Evolutionary conservation across 2,888 invertebrate species (phyloP).

Genomic region (Pristionchus arcanus): DNA sequence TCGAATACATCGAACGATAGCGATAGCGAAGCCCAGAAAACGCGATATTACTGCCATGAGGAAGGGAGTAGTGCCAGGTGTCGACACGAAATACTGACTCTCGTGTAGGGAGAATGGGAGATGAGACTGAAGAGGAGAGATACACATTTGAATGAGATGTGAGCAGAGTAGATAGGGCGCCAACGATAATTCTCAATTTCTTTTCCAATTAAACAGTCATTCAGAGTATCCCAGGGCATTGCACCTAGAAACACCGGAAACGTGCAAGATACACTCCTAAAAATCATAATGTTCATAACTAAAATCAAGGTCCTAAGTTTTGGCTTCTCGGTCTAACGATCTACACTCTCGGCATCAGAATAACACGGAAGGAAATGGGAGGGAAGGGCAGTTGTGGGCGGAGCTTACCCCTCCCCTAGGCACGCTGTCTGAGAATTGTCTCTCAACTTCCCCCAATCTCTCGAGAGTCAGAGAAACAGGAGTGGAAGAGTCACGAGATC

Average conservation of each 20-base stretch:
- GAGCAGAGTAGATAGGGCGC: background rate
- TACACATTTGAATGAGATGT: background rate
- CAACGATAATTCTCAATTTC: background rate
- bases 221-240: background rate
- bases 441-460: background rate
- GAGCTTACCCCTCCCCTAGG: background rate
- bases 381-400: background rate
- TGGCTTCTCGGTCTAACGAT: background rate
- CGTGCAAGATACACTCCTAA: background rate
- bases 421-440: background rate
- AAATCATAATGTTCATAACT: background rate
- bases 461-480: background rate
- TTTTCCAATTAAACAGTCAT: background rate
- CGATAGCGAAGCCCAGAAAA: background rate
- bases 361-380: slow-evolving; percentile 11
- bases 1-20: background rate
- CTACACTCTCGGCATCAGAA: background rate
- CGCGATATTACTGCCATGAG: background rate
- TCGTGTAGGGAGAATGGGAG: slow-evolving; percentile 26
- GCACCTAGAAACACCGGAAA: background rate
- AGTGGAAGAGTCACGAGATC: background rate
- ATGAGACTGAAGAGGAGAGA: slow-evolving; percentile 8
- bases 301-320: background rate
- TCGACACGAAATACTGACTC: background rate
- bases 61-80: slow-evolving; percentile 16